Evolutionary conservation across 2,797 vertebrate genomes (phyloP).

Genomic region (Strix occidentalis): DNA sequence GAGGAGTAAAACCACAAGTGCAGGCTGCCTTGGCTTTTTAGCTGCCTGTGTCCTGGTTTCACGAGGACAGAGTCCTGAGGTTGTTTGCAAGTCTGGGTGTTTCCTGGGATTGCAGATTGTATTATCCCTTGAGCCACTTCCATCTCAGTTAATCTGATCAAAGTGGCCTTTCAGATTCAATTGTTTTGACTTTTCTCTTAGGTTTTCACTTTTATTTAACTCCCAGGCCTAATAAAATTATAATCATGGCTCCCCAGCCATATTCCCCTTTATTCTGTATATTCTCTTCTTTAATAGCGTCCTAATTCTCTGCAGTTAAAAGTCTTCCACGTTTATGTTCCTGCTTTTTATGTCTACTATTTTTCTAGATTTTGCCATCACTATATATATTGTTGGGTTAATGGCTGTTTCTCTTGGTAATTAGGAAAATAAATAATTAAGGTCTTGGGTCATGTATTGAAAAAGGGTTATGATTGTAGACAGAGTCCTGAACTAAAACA

Average conservation of each 20-base stretch:
- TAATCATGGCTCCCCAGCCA: not conserved
- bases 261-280: not conserved
- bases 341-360: not conserved
- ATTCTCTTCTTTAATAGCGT: not conserved
- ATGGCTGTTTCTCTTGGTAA: not conserved
- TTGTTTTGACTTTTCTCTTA: slow-evolving; percentile 8
- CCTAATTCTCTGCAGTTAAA: slow-evolving; percentile 26
- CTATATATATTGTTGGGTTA: not conserved
- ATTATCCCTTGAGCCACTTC: not conserved
- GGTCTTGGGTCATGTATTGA: not conserved
- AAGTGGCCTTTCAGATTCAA: not conserved
- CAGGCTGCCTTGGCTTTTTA: not conserved
- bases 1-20: not conserved
- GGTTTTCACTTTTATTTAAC: slow-evolving; percentile 35
- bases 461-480: not conserved
- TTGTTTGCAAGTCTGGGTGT: not conserved
- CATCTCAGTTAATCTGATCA: not conserved
- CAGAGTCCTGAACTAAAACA: not conserved
- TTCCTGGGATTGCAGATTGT: not conserved
- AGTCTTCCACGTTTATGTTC: not conserved
- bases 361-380: not conserved
- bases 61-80: not conserved
- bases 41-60: not conserved
- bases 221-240: slow-evolving; percentile 17
- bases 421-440: not conserved